Conservation (phyloP, 92 coral and sea anemone genomes). For the Porites cylindrica region DNA sequence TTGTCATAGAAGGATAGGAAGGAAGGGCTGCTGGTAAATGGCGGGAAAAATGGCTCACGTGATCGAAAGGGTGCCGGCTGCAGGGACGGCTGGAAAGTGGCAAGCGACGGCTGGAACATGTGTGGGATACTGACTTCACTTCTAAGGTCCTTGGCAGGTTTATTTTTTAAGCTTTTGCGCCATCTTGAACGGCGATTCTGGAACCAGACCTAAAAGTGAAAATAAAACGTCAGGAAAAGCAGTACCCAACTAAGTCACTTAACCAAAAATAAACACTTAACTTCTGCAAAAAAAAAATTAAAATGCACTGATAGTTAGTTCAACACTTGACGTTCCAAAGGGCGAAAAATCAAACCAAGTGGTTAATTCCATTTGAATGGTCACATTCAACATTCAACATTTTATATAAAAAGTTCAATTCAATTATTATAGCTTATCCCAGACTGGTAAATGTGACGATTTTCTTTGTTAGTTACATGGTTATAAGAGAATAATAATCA, state of each 20-base stretch:
- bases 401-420: too few relatives aligned
- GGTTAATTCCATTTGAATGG: too few relatives aligned
- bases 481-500: too few relatives aligned
- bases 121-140: background rate
- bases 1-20: background rate
- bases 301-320: too few relatives aligned
- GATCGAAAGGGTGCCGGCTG: conserved; percentile 20
- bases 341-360: too few relatives aligned
- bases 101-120: conserved; percentile 22
- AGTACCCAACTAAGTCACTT: background rate
- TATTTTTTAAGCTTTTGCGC: conserved; percentile 86
- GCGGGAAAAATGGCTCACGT: conserved; percentile 24
- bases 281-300: too few relatives aligned
- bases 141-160: conserved; percentile 62
- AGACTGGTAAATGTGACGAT: too few relatives aligned
- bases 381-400: too few relatives aligned
- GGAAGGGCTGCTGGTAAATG: background rate
- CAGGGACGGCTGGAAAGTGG: conserved; percentile 23
- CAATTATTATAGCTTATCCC: too few relatives aligned
- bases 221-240: background rate
- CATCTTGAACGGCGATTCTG: conserved; percentile 90
- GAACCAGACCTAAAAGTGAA: conserved; percentile 79
- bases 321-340: too few relatives aligned
- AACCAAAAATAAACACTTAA: background rate
- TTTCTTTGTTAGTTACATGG: too few relatives aligned